Evolutionary conservation across 2,113 vertebrate species (phyloP), one percentile per base, ranked within the genome.

Genomic region (Origma solitaria): DNA sequence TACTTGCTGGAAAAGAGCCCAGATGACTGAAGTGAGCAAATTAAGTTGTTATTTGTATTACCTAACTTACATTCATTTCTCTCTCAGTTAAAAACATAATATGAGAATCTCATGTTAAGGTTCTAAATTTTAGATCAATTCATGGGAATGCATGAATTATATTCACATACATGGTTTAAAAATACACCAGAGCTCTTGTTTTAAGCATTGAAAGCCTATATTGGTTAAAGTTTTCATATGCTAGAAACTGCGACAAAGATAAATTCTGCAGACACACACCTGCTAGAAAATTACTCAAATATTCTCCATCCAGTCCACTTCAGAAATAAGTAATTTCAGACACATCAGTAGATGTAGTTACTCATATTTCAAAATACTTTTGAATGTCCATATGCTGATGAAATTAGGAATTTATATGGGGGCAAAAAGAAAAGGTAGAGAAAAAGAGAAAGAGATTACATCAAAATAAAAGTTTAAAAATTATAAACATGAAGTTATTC

Each of bases 391-490:
- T 4, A 7, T 28, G 24, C 24, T 75, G 33, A 54, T 47, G 22
- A 28, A 87, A 75, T 5, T 5, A 2, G 9, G 7, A 60, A 38
- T 47, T 75, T 45, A 23, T 40, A 3, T 3, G 7, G 25, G 22
- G 8, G 8, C 1, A 4, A 27, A 9, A 5, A 22, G 15, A 1
- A 19, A 66, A 65, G 40, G 57, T 20, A n/a, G 2, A 60, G 15
- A 35, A 2, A 33, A 3, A 13, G 28, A 51, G 18, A 58, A 23
- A 45, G 8, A 31, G 5, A 49, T 76, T 51, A 13, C 11, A 70
- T 65, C 1, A 88, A 81, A 70, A 30, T 23, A 73, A 82, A 27
- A 4, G n/a, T 35, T 83, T 72, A 5, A 44, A 72, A 88, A 80
- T 88, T 0, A 37, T 42, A 20, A 53, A 78, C 27, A 78, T 19